Conservation (phyloP, 1,140 invertebrate genomes). For the Leptoteleia sp. region DNA sequence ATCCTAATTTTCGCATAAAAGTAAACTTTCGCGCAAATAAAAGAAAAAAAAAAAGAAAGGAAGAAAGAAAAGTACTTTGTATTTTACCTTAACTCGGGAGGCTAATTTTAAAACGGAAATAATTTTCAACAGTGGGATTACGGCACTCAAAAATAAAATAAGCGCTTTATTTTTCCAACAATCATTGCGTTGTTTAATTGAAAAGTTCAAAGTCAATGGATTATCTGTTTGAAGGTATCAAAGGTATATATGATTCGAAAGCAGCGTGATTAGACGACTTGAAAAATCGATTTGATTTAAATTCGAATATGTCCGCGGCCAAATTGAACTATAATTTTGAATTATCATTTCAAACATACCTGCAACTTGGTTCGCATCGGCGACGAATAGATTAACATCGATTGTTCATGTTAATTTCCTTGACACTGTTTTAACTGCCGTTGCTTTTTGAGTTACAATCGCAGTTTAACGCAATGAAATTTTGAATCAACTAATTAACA, state of each 20-base stretch:
- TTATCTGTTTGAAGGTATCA: too few relatives aligned
- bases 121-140: slow-evolving; percentile 12
- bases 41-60: too few relatives aligned
- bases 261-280: too few relatives aligned
- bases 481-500: slow-evolving; percentile 43
- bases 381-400: slow-evolving; percentile 38
- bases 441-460: slow-evolving; percentile 28
- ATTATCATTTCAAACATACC: slow-evolving; percentile 36
- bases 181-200: too few relatives aligned
- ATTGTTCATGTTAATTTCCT: slow-evolving; percentile 42
- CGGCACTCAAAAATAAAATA: slow-evolving; percentile 1
- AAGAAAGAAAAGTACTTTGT: too few relatives aligned
- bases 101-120: slow-evolving; percentile 38
- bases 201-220: too few relatives aligned
- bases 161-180: neutral
- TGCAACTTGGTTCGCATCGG: slow-evolving; percentile 16
- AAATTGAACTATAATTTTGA: slow-evolving; percentile 19
- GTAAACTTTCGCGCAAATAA: slow-evolving; percentile 41
- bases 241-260: too few relatives aligned
- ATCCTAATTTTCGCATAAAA: slow-evolving; percentile 45
- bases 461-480: slow-evolving; percentile 20
- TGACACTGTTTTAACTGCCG: slow-evolving; percentile 21
- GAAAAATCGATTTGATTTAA: slow-evolving; percentile 25
- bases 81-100: slow-evolving; percentile 15
- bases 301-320: slow-evolving; percentile 13